A percentile compares a stretch with the other conserved stretches of the same genome.
phyloP scores from a whole-genome alignment of 2,113 vertebrate species.

The Nicator chloris region DNA sequence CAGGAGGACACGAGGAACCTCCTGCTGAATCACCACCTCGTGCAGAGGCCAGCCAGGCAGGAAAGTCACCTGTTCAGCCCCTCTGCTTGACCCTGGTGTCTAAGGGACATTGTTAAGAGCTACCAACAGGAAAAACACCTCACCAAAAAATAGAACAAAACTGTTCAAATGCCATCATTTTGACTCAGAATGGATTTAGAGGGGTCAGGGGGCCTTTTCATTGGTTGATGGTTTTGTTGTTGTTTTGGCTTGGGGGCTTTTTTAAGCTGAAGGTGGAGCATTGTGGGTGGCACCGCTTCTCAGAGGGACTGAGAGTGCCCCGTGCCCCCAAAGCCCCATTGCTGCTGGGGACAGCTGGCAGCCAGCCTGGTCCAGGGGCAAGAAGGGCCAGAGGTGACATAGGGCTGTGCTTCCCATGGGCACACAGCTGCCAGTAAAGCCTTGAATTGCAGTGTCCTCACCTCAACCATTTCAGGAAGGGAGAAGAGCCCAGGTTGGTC shows the following conservation, averaged over 20 bases:
- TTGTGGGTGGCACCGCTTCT: fast-evolving
- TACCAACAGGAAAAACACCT: neutral
- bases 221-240: neutral
- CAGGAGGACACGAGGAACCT: neutral
- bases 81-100: neutral
- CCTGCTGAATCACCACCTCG: fast-evolving
- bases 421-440: neutral
- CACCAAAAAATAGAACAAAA: neutral
- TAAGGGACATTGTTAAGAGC: no score
- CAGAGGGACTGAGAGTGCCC: neutral
- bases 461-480: neutral
- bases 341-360: fast-evolving
- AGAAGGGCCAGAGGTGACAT: neutral
- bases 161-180: neutral
- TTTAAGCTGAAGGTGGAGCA: neutral
- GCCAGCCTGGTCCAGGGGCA: neutral
- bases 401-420: neutral
- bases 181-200: neutral
- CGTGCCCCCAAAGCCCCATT: fast-evolving
- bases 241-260: neutral
- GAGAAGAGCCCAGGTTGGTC: neutral
- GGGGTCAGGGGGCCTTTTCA: neutral
- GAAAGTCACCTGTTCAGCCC: fast-evolving
- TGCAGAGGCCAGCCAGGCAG: neutral
- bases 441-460: neutral